These are phyloP conservation scores for Pangasius mekongensis DNA, from an alignment of 2,797 vertebrate genomes.

Conservation along the genomic window DNA sequence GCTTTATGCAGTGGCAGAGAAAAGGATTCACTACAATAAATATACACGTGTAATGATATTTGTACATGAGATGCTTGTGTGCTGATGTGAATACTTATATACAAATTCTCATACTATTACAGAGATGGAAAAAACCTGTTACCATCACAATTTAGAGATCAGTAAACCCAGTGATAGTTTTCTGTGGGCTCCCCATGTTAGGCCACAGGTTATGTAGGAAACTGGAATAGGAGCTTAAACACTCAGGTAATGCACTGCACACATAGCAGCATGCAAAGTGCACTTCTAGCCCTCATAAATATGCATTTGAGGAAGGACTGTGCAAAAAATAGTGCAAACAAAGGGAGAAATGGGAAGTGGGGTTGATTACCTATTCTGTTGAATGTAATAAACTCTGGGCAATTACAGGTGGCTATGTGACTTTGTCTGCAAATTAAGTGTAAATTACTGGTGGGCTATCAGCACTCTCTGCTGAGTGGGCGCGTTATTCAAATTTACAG, in stretches of 20 bases:
- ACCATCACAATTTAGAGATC: neutral
- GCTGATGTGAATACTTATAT: neutral
- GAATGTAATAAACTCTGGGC: neutral
- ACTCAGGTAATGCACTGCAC: neutral
- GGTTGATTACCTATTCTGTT: neutral
- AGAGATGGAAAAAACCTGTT: neutral
- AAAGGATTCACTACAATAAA: neutral
- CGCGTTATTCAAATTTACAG: neutral
- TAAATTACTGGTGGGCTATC: neutral
- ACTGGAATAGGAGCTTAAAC: neutral
- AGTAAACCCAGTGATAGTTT: neutral
- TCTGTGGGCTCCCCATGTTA: neutral
- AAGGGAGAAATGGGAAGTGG: neutral
- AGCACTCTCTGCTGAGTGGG: neutral
- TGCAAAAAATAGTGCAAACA: neutral
- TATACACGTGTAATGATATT: neutral
- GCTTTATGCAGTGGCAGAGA: neutral
- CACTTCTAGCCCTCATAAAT: conserved; percentile 4
- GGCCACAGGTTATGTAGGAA: neutral
- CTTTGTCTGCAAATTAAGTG: neutral
- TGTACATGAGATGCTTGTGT: neutral
- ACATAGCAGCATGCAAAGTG: neutral
- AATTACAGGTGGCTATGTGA: neutral
- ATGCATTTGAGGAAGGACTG: neutral
- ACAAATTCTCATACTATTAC: neutral